Base-by-base conservation (phyloP, 2,888 invertebrate species). In the Temnothorax unifasciatus region DNA sequence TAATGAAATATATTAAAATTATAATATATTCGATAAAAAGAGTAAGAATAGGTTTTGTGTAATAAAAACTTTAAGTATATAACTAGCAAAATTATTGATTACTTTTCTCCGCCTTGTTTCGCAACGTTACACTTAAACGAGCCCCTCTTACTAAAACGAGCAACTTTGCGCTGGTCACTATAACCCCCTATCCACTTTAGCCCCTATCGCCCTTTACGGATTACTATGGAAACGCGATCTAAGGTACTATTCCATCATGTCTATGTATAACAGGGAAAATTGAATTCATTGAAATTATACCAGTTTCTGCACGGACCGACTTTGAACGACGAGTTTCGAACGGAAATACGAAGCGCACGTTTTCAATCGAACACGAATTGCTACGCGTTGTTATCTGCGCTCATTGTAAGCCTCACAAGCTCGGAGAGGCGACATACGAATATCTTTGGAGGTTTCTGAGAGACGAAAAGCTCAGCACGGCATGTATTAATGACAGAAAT, bases 241-340 rank as follows among this genome's bases (percentile, higher is more conserved):
- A 68, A 77, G 69, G 54, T 63, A 54, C 41, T 52, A 44, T 68
- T 81, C 13, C 38, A 29, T 25, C 57, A 57, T 57, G 25, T 59
- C 59, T 59, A 73, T 64, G 47, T 69, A 69, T 47, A 73, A 73
- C 74, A 3, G 13, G 18, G 73, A 59, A 47, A 81, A 73, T 81
- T 41, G 74, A 81, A 81, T 59, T 73, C 25, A 59, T 81, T 38
- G 74, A 81, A 59, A 81, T 81, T 81, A 81, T 73, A 54, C 29
- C 25, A 18, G 47, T 73, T 73, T 81, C 74, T 38, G 29, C 59
- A 13, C 47, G 47, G 13, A 47, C 1, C 38, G 52, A 81, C 44
- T 73, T 73, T 59, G 59, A 73, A 47, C 15, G 73, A 71, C 18
- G 47, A 34, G 69, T 57, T 73, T 59, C 34, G 47, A 77, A 47